Conservation (phyloP, 2,888 invertebrate species). For the Tipula helvola region DNA sequence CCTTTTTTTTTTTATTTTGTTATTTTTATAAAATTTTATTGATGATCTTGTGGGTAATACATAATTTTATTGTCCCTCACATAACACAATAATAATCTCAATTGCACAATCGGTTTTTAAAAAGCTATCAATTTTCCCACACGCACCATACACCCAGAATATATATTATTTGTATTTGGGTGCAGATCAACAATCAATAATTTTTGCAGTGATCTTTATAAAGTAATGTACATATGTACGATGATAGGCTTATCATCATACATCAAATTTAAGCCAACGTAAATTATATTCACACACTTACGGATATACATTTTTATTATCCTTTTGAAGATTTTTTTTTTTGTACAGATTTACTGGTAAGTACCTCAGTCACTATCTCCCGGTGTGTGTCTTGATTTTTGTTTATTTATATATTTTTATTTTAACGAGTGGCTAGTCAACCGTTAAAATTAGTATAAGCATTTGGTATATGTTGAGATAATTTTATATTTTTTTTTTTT, state of each 20-base stretch:
- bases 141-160: not conserved
- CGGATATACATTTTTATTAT: not conserved
- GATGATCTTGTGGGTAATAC: not conserved
- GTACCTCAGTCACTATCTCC: not conserved
- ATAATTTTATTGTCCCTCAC: not conserved
- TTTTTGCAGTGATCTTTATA: not conserved
- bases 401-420: not conserved
- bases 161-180: not conserved
- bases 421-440: constrained; percentile 4
- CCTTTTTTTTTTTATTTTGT: not conserved
- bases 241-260: not conserved
- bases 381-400: not conserved
- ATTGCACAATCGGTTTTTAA: not conserved
- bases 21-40: not conserved
- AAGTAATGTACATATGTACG: too few species aligned
- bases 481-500: not conserved
- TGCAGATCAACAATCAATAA: not conserved
- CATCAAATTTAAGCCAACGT: not conserved
- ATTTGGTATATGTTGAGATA: not conserved
- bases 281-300: not conserved
- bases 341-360: not conserved
- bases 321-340: not conserved
- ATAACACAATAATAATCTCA: not conserved
- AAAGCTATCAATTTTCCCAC: not conserved
- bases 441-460: not conserved